Percentiles rank a stretch among this genome's conserved stretches.
These are phyloP conservation scores for Atrina japonica DNA, from an alignment of 2,888 invertebrate genomes.

Conservation along the genomic window DNA sequence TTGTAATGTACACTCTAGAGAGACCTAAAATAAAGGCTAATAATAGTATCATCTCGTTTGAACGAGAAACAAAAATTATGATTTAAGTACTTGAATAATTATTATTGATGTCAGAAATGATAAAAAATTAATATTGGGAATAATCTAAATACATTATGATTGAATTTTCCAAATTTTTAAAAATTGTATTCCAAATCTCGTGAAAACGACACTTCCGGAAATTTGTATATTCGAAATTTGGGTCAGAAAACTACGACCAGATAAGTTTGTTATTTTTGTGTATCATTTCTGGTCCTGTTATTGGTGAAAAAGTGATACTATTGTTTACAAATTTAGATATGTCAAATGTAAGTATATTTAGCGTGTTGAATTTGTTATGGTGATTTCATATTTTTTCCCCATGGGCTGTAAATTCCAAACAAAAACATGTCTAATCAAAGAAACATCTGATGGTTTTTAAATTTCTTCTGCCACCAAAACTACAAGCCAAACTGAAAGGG, in stretches of 20 bases:
- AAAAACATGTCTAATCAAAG: too few species aligned
- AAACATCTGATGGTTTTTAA: too few species aligned
- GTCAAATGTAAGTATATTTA: constrained; percentile 52
- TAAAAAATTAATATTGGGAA: too few species aligned
- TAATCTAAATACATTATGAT: not conserved
- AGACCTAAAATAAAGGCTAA: not conserved
- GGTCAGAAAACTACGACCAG: constrained; percentile 1
- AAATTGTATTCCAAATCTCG: too few species aligned
- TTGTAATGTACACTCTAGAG: too few species aligned
- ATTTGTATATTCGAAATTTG: constrained; percentile 5
- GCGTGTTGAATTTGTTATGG: not conserved
- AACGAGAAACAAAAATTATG: constrained; percentile 8
- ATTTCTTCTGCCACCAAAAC: too few species aligned
- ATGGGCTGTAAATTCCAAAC: too few species aligned
- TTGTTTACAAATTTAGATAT: constrained; percentile 33
- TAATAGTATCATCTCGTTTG: not conserved
- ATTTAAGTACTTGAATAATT: not conserved
- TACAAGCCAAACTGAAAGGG: too few species aligned
- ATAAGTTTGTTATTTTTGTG: not conserved
- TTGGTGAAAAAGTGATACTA: not conserved
- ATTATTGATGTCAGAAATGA: too few species aligned
- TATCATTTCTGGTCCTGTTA: not conserved
- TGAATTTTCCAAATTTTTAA: too few species aligned
- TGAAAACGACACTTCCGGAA: not conserved
- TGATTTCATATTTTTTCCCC: too few species aligned